Conservation (phyloP, 2,113 vertebrate genomes). For the Menidia beryllina region DNA sequence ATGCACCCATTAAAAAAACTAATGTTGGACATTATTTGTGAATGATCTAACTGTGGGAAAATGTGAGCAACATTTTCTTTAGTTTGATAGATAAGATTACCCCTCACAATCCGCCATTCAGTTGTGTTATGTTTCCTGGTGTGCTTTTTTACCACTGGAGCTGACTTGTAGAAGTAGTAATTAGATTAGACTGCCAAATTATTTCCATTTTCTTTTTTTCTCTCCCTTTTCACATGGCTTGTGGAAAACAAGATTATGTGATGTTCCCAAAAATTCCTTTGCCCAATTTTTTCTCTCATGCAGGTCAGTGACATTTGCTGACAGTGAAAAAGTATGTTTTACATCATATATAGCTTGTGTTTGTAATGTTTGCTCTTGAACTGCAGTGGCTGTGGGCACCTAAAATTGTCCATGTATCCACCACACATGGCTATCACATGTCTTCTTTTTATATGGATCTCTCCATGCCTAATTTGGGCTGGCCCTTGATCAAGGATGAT, state of each 20-base stretch:
- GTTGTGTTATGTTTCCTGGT: not conserved
- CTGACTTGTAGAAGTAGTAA: constrained; percentile 34
- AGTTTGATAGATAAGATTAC: not conserved
- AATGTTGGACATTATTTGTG: not conserved
- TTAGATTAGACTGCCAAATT: constrained; percentile 41
- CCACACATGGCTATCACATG: too few relatives aligned
- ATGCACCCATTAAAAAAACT: constrained; percentile 51
- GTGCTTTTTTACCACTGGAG: constrained; percentile 8
- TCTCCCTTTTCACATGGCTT: not conserved
- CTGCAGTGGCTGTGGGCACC: too few relatives aligned
- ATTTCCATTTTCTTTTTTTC: constrained; percentile 7
- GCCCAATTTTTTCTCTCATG: not conserved
- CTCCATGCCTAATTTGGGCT: too few relatives aligned
- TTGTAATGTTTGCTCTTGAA: too few relatives aligned
- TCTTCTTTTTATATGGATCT: too few relatives aligned
- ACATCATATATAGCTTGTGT: not conserved
- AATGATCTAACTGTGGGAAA: not conserved
- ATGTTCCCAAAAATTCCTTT: constrained; percentile 44
- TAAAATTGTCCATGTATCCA: too few relatives aligned
- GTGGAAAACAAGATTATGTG: constrained; percentile 59
- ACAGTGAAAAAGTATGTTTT: not conserved
- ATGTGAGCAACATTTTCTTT: not conserved
- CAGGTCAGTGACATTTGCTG: not conserved
- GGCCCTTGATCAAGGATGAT: too few relatives aligned
- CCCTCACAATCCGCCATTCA: not conserved